Percentiles rank a stretch among this genome's conserved stretches.
phyloP scores from a whole-genome alignment of 2,113 vertebrate species.

The Neodon shergylaensis region DNA sequence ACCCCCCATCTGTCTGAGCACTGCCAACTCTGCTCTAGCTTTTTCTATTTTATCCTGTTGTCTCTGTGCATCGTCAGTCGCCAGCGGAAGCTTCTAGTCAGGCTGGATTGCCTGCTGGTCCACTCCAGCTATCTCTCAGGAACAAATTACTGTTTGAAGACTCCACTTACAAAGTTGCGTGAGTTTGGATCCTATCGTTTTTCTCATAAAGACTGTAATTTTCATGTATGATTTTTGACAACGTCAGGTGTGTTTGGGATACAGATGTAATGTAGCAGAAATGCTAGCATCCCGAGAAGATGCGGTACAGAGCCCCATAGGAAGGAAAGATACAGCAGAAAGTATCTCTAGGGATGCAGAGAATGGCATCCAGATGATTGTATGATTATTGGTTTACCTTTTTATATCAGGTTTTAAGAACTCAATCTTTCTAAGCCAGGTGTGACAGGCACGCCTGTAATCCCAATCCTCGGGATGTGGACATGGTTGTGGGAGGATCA shows the following conservation, averaged over 20 bases:
- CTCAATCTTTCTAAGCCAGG: neutral
- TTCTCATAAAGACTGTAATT: constrained; percentile 8
- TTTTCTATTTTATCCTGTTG: neutral
- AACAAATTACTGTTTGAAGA: constrained; percentile 6
- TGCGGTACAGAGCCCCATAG: neutral
- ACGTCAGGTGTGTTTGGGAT: neutral
- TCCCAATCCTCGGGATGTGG: neutral
- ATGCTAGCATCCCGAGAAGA: neutral
- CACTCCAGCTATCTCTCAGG: neutral
- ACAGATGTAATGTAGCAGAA: neutral
- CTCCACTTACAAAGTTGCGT: neutral
- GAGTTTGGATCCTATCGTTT: neutral
- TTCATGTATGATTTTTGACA: constrained; percentile 31
- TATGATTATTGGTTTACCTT: neutral
- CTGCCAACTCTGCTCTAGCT: neutral
- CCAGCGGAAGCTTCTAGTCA: neutral
- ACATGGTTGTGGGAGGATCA: neutral
- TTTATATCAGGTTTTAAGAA: constrained; percentile 5
- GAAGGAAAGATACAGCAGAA: neutral
- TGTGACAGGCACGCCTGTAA: neutral
- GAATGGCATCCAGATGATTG: neutral
- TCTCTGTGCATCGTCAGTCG: neutral
- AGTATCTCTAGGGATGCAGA: neutral
- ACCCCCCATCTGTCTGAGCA: neutral
- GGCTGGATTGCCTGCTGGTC: neutral